Percentiles rank a stretch among this genome's conserved stretches.
These are phyloP conservation scores for Grammatotria lemairii DNA, from an alignment of 2,113 vertebrate species.

Conservation along the genomic window DNA sequence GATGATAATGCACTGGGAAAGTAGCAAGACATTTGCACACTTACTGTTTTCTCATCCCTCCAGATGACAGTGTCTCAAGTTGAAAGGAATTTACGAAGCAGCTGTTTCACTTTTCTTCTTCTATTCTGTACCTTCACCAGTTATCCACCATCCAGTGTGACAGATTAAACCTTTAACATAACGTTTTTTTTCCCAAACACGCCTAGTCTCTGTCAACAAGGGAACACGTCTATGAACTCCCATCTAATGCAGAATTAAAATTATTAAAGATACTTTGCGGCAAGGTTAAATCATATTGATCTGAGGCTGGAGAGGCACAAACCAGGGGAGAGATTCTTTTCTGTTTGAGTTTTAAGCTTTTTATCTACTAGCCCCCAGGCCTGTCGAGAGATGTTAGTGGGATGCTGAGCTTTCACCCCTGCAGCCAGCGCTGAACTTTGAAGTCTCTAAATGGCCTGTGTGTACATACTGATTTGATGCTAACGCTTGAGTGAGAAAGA, in stretches of 20 bases:
- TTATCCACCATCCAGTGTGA: neutral
- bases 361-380: constrained; percentile 67
- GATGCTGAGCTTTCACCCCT: constrained; percentile 64
- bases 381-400: constrained; percentile 58
- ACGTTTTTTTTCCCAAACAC: neutral
- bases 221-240: constrained; percentile 3
- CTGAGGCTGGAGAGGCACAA: constrained; percentile 34
- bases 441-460: constrained; percentile 64
- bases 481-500: constrained; percentile 16
- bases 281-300: constrained; percentile 73
- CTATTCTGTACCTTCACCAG: neutral
- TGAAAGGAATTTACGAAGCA: constrained; percentile 2
- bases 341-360: constrained; percentile 68
- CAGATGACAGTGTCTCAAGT: neutral
- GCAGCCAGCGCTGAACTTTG: constrained; percentile 64
- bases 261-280: constrained; percentile 54
- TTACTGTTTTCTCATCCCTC: constrained; percentile 1
- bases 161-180: neutral
- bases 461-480: constrained; percentile 58
- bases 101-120: neutral
- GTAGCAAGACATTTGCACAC: constrained; percentile 21
- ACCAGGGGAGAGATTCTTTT: constrained; percentile 42
- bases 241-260: constrained; percentile 36
- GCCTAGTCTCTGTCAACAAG: neutral
- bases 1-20: constrained; percentile 37